Evolutionary conservation across 92 coral and sea anemone genomes (phyloP), one percentile per base, ranked within the genome.

Genomic region (Zoanthus gigantus): DNA sequence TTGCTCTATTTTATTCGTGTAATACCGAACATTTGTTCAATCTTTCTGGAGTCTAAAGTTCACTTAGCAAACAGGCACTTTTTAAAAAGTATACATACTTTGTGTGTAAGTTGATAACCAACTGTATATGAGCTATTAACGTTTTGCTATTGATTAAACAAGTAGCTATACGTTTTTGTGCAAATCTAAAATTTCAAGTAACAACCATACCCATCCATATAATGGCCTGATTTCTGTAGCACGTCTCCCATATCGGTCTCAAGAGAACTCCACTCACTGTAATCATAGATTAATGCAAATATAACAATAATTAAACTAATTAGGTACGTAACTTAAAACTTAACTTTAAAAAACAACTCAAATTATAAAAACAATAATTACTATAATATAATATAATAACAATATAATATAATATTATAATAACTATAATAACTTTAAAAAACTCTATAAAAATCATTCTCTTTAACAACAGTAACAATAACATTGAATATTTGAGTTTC

Each of bases 221-320:
- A 95, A 87, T 97, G 99, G 31, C 99, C 99, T 44, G 99, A 91
- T 83, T 95, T 97, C 84, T 97, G 99, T 45, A 97, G 88, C 32
- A 92, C 93, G 87, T 97, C 98, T 18, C 99, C 99, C 98, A 97
- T 95, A 18, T 95, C 97, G 61, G 90, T 91, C 91, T 97, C 99
- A 52, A 97, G 82, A 9, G 89, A 86, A 80, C 99, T 97, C 99
- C 99, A 97, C 77, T 97, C 99, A 81, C 99, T 96, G 85, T 14
- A 60, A 69, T 4, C 32, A 67, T 18, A 23, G 42, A 42, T 9
- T 72, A 46, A 46, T 52, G n/a, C 3, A 3, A 28, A 74, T 4
- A 30, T 29, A 56, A n/a, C 9, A 37, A 37, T 37, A 37, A 37
- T 1, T 34, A 34, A 37, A 0, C 4, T 37, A 37, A 37, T 37